Conservation (phyloP, 1,140 invertebrate genomes). For the Penaeus japonicus region DNA sequence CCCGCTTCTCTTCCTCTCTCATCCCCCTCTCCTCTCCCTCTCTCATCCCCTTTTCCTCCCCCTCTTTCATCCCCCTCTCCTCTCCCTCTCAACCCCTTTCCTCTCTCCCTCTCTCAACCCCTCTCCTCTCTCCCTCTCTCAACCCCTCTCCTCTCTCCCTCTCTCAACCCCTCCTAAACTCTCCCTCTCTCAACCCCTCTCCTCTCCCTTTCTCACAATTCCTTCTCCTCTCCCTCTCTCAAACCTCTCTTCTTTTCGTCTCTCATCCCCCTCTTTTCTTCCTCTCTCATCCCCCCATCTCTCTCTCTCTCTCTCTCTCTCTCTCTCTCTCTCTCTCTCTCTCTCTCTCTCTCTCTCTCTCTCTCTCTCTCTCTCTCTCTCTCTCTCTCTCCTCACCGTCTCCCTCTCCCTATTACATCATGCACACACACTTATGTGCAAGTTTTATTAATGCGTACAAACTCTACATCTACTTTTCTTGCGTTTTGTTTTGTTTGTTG, state of each 20-base stretch:
- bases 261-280: neutral
- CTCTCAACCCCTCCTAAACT: neutral
- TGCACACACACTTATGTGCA: too few relatives aligned
- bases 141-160: neutral
- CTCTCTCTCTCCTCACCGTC: neutral
- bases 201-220: neutral
- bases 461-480: too few relatives aligned
- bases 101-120: neutral
- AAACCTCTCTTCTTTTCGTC: neutral
- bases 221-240: neutral
- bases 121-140: neutral
- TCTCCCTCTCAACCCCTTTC: neutral
- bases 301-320: neutral
- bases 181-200: neutral
- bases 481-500: neutral
- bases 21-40: too few relatives aligned
- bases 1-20: too few relatives aligned
- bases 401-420: too few relatives aligned
- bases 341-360: neutral
- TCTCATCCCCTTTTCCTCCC: too few relatives aligned
- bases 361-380: conserved; percentile 2
- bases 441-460: too few relatives aligned
- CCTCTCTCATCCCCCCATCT: neutral
- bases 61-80: too few relatives aligned
- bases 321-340: neutral